Base-by-base conservation (phyloP, 2,113 vertebrate species). In the Erpornis zantholeuca region DNA sequence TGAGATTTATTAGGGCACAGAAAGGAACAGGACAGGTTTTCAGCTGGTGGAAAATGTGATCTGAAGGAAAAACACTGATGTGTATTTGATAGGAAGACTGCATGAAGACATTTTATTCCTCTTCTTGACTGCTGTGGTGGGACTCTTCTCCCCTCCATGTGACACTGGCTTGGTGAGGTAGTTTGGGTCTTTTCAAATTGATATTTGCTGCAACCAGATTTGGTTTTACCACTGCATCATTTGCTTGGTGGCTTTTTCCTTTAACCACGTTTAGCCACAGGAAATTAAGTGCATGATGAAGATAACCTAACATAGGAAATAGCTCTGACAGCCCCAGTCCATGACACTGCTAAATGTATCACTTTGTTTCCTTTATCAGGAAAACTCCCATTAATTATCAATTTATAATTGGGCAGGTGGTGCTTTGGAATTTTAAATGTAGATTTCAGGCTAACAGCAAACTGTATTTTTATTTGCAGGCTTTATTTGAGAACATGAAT, bases 251-350 rank as follows among this genome's bases (percentile, higher is more conserved):
- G 68, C 64, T 86, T 83, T 94, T 92, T 80, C 86, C 65, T 93
- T 96, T 97, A 96, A 77, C 95, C 45, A 94, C 14, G 29, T 95
- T 96, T 97, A 97, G 97, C 97, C 68, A 42, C 97, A 92, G 97
- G 98, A 98, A 98, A 97, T 97, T 88, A 98, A 98, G 97, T 98
- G 97, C 97, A 96, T 87, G 96, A 98, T 97, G 97, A 97, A 98
- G 98, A 98, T 98, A 98, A 98, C 96, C 96, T 94, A 91, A 75
- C 94, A 96, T 97, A 98, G 98, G 98, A 99, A 98, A 97, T 90
- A 93, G 96, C 97, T 97, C 87, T 98, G 98, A 97, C 98, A 98
- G 95, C 95, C 93, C 16, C 71, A 82, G 66, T 88, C 94, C n/a
- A 0, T 84, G 88, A 75, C 92, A 65, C 91, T 54, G 86, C 71